phyloP scores from a whole-genome alignment of 2,797 vertebrate genomes.

The Cossypha caffra region DNA sequence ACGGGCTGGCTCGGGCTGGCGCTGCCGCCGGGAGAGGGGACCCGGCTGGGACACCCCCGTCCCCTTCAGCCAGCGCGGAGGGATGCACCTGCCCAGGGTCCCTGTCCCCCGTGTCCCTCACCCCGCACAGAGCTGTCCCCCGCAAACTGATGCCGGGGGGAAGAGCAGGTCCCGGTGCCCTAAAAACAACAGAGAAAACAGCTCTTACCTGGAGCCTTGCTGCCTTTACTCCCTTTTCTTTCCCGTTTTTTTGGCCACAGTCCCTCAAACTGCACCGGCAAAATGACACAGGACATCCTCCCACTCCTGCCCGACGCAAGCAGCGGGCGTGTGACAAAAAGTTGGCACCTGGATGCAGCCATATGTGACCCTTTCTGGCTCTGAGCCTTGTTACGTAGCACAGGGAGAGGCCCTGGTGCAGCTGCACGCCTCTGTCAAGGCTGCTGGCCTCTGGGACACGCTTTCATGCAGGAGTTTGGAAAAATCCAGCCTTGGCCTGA shows the following conservation, averaged over 20 bases:
- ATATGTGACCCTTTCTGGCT: not conserved
- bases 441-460: not conserved
- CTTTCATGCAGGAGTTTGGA: not conserved
- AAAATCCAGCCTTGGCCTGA: not conserved
- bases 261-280: not conserved
- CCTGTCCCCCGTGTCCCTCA: not conserved
- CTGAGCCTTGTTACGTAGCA: accelerated
- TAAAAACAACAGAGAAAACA: accelerated
- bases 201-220: not conserved
- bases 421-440: not conserved
- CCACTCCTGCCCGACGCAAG: not conserved
- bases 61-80: not conserved
- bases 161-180: not conserved
- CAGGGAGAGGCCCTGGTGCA: not conserved
- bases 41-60: accelerated
- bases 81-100: not conserved
- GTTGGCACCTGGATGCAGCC: not conserved
- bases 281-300: conserved; percentile 35
- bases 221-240: not conserved
- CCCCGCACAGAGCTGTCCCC: not conserved
- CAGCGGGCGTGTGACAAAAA: not conserved
- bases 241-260: not conserved
- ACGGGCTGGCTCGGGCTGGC: not conserved
- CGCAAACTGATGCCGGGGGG: accelerated
- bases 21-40: not conserved